These are phyloP conservation scores for Prolemur simus DNA, from an alignment of 2,113 vertebrate genomes.

Conservation along the genomic window DNA sequence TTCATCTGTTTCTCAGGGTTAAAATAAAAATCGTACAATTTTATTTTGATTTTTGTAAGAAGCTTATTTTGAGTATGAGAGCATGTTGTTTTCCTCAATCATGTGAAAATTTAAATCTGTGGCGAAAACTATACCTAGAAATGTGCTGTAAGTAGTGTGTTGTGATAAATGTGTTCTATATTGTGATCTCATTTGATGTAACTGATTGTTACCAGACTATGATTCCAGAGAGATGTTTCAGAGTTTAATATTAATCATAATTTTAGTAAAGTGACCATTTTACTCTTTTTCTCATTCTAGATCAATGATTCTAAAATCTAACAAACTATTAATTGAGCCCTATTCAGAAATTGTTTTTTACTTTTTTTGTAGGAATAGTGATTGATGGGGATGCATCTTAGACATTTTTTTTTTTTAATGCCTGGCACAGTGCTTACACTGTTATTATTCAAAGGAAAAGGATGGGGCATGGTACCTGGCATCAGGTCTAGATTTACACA, in stretches of 20 bases:
- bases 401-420: not conserved
- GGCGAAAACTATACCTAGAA: not conserved
- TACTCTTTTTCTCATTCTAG: not conserved
- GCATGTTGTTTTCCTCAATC: not conserved
- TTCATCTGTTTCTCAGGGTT: slow-evolving; percentile 25
- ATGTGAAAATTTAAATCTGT: not conserved
- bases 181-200: not conserved
- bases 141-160: not conserved
- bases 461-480: not conserved
- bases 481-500: not conserved
- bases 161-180: not conserved
- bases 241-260: slow-evolving; percentile 17
- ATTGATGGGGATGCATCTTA: slow-evolving; percentile 7
- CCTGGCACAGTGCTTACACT: not conserved
- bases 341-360: slow-evolving; percentile 33
- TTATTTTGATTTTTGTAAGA: not conserved
- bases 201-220: not conserved
- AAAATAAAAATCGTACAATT: not conserved
- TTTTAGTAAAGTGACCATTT: not conserved
- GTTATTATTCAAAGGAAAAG: not conserved
- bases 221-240: slow-evolving; percentile 23
- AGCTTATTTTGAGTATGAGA: slow-evolving; percentile 29
- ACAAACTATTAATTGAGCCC: not conserved
- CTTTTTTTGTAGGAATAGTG: not conserved
- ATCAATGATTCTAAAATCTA: slow-evolving; percentile 23